Conservation (phyloP, 1,140 invertebrate genomes). For the Himalopsyche phryganea region DNA sequence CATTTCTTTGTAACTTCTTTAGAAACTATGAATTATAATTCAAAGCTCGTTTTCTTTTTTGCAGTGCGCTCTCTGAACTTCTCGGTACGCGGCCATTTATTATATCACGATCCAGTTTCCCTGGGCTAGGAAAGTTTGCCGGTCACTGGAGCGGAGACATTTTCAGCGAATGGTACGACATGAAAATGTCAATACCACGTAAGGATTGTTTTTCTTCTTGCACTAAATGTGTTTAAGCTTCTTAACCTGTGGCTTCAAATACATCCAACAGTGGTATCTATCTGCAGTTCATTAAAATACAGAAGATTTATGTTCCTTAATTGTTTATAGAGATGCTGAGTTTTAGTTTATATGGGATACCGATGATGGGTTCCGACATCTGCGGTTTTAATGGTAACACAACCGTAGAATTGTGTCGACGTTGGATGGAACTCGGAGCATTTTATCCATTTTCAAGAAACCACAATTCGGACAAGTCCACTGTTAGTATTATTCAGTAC, state of each 20-base stretch:
- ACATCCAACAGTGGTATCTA: too few species aligned
- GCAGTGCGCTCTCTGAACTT: constrained; percentile 65
- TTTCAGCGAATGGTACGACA: constrained; percentile 65
- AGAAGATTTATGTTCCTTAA: constrained; percentile 2
- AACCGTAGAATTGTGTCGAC: constrained; percentile 66
- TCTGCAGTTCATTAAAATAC: not conserved
- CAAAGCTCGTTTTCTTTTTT: constrained; percentile 37
- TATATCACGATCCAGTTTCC: constrained; percentile 78
- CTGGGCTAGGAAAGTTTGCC: constrained; percentile 75
- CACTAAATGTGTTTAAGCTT: constrained; percentile 1
- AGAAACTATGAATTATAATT: too few species aligned
- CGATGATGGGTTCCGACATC: constrained; percentile 85
- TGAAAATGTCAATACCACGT: constrained; percentile 62
- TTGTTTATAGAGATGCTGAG: constrained; percentile 63
- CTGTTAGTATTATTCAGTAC: constrained; percentile 54
- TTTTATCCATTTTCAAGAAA: constrained; percentile 87
- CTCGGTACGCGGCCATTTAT: constrained; percentile 72
- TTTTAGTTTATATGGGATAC: constrained; percentile 81
- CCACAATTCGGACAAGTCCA: constrained; percentile 72
- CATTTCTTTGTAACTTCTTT: too few species aligned
- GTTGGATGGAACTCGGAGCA: constrained; percentile 82
- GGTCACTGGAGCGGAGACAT: constrained; percentile 92
- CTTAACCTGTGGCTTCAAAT: constrained; percentile 6
- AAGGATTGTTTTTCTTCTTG: constrained; percentile 32
- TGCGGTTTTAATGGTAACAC: constrained; percentile 83